Conservation (phyloP, 92 coral and sea anemone species). For the Blastomussa wellsi region DNA sequence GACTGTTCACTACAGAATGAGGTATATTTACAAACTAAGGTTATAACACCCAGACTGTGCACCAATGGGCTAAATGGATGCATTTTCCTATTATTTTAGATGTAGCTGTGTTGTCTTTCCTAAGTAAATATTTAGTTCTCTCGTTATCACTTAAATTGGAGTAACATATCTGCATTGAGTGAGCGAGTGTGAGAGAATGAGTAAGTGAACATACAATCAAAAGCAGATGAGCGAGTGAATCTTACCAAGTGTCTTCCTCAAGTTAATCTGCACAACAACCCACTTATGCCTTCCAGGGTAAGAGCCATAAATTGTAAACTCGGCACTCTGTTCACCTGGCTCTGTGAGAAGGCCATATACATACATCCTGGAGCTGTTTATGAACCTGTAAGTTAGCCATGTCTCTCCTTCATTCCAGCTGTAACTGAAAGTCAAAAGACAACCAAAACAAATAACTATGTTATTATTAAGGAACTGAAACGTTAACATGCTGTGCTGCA, state of each 20-base stretch:
- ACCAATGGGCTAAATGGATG: no score
- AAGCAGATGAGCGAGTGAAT: neutral
- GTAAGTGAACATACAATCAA: no score
- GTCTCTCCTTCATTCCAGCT: conserved; percentile 95
- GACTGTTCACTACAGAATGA: neutral
- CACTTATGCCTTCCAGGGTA: conserved; percentile 75
- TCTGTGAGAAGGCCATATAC: conserved; percentile 98
- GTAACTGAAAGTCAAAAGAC: conserved; percentile 59
- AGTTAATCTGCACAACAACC: conserved; percentile 86
- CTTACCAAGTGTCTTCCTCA: conserved; percentile 78
- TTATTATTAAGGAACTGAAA: neutral
- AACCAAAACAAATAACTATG: conserved; percentile 7
- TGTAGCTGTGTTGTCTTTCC: no score
- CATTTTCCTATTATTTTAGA: no score
- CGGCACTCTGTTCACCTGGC: conserved; percentile 85
- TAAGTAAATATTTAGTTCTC: no score
- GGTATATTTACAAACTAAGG: no score
- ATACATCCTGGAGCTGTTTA: conserved; percentile 58
- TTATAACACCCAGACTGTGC: no score
- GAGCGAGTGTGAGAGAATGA: neutral
- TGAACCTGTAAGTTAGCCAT: conserved; percentile 77
- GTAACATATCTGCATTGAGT: no score
- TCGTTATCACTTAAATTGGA: no score
- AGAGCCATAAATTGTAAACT: conserved; percentile 90
- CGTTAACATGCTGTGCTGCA: neutral